Base-by-base conservation (phyloP, 2,888 invertebrate species). In the Tachina lurida region DNA sequence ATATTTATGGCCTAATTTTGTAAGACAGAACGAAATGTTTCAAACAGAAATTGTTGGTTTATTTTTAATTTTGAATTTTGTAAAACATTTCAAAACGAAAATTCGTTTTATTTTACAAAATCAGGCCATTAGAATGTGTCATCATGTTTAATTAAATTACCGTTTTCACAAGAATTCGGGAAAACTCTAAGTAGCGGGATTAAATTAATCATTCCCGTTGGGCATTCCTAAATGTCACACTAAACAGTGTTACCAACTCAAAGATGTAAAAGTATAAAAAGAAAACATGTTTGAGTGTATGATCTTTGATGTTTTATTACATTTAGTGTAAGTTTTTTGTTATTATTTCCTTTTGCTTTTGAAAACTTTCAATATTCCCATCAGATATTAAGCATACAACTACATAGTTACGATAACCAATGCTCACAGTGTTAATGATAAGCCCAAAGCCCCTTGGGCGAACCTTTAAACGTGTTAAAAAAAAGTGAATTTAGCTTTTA, bases 341-440 rank as follows among this genome's bases (percentile, higher is more conserved):
- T 15, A 1, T 41, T 71, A 19, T 19, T 52, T 43, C 9, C 15
- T 41, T 39, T 52, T 5, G 10, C 65, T 56, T 67, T 60, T 43
- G 65, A 80, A 76, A 58, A 76, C 63, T 82, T 62, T 63, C 76
- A 76, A 71, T 76, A 82, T 77, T 71, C 76, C 76, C 82, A 71
- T 71, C 65, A 77, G 82, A 83, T 77, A 83, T 71, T 43, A 58
- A 71, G 54, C 62, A 65, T 31, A 65, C 31, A 76, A 82, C 58
- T 82, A 52, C 49, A 17, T 43, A 54, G 39, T 31, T 31, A 31
- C 31, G 58, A 76, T 71, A 83, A 65, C 56, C 71, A 71, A 49
- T 83, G 58, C 43, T 58, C 58, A 52, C 65, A 56, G 71, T 65
- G 63, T 52, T 65, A 77, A 52, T 71, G 71, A 76, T 76, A 71